Evolutionary conservation across 2,113 vertebrate genomes (phyloP).

Genomic region (Urocolius indicus): DNA sequence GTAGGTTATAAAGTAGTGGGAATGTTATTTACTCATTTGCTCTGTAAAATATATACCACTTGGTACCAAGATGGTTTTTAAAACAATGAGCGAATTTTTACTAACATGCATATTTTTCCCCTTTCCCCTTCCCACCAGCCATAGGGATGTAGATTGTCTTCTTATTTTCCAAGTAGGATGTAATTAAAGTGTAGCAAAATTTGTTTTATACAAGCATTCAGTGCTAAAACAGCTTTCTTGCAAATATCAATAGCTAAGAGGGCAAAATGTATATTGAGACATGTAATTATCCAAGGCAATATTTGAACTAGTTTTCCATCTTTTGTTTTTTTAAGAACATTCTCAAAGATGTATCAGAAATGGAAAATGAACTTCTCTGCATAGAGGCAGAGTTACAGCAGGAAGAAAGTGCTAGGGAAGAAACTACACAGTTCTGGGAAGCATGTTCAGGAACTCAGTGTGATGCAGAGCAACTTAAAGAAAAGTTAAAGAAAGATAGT

Average conservation of each 20-base stretch:
- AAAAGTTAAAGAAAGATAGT: constrained; percentile 67
- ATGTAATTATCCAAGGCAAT: background rate
- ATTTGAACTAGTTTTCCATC: background rate
- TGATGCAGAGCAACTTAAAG: constrained; percentile 65
- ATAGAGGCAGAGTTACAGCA: constrained; percentile 68
- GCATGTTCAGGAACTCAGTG: constrained; percentile 43
- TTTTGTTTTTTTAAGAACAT: constrained; percentile 62
- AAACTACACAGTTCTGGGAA: constrained; percentile 64
- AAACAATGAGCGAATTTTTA: background rate
- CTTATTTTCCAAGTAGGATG: background rate
- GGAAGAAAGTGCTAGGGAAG: constrained; percentile 51
- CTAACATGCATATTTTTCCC: background rate
- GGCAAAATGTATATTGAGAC: background rate
- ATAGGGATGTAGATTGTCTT: background rate
- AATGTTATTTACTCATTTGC: background rate
- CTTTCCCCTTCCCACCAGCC: background rate
- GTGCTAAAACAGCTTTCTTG: background rate
- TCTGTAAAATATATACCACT: background rate
- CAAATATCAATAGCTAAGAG: background rate
- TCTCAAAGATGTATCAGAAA: constrained; percentile 72
- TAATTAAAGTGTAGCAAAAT: background rate
- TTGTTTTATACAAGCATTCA: background rate
- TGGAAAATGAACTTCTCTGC: constrained; percentile 50
- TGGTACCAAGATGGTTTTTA: background rate
- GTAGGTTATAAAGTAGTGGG: background rate